These are phyloP conservation scores for Meloidogyne floridensis DNA, from an alignment of 1,140 invertebrate genomes.

Conservation along the genomic window DNA sequence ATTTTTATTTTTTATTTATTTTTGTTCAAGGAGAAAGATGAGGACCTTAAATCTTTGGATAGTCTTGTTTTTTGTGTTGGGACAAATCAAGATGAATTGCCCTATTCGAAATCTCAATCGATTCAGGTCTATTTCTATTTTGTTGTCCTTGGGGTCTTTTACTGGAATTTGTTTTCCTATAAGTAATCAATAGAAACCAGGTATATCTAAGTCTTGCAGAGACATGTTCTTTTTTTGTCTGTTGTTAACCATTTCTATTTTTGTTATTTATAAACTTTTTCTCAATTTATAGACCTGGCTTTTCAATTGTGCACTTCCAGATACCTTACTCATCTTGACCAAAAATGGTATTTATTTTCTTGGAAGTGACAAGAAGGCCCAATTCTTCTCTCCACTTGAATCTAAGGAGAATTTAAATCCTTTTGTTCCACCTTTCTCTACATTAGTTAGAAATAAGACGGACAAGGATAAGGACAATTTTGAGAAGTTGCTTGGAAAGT, in stretches of 20 bases:
- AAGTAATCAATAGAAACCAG: no score
- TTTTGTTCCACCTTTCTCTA: conserved; percentile 78
- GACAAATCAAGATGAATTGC: conserved; percentile 34
- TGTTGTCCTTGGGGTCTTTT: not conserved
- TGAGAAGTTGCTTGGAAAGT: conserved; percentile 79
- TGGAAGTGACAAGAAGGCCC: conserved; percentile 95
- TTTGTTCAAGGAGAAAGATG: conserved; percentile 46
- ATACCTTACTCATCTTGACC: conserved; percentile 90
- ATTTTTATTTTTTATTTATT: conserved; percentile 31
- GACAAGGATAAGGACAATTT: conserved; percentile 95
- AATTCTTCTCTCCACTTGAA: conserved; percentile 90
- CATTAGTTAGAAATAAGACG: conserved; percentile 84
- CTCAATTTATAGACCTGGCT: conserved; percentile 80
- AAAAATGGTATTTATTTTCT: conserved; percentile 83
- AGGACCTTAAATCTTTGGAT: conserved; percentile 30
- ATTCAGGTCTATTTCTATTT: conserved; percentile 41
- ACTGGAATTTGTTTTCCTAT: no score
- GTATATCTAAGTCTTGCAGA: no score
- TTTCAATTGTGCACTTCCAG: conserved; percentile 91
- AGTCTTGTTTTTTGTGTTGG: conserved; percentile 44
- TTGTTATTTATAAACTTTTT: no score
- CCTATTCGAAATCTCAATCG: conserved; percentile 57
- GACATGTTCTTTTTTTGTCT: no score
- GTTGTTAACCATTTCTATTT: no score
- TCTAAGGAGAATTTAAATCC: conserved; percentile 77